phyloP scores from a whole-genome alignment of 2,113 vertebrate genomes.

The Pelecanoides urinatrix region DNA sequence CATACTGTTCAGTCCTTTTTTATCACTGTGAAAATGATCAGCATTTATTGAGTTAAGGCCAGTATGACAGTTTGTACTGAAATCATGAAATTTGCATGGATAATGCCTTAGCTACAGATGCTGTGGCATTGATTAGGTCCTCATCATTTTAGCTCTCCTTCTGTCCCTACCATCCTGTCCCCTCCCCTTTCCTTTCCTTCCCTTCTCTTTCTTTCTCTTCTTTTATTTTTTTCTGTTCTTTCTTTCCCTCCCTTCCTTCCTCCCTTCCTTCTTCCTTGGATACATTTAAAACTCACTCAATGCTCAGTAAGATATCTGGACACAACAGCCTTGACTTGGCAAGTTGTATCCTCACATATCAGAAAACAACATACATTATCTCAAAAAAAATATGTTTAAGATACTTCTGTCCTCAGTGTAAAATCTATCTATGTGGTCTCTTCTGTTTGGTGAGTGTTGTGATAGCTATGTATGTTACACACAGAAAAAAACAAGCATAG shows the following conservation, averaged over 20 bases:
- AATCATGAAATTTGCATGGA: not conserved
- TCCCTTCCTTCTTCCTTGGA: not conserved
- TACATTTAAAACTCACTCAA: not conserved
- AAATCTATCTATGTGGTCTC: not conserved
- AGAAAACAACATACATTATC: not conserved
- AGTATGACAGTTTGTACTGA: not conserved
- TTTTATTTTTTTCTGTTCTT: not conserved
- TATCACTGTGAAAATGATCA: not conserved
- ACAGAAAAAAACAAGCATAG: not conserved
- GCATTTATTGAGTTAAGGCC: not conserved
- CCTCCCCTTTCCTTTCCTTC: accelerated
- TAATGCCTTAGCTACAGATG: not conserved
- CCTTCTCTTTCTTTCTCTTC: not conserved
- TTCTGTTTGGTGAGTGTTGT: not conserved
- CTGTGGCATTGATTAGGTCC: not conserved
- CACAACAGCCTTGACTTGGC: not conserved
- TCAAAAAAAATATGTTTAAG: not conserved
- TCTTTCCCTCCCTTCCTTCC: not conserved
- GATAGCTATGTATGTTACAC: not conserved
- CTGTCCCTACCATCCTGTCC: too few relatives aligned
- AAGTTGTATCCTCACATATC: not conserved
- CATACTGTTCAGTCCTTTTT: not conserved
- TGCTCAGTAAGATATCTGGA: not conserved
- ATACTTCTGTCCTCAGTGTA: not conserved
- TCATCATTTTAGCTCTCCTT: not conserved